Conservation (phyloP, 1,140 invertebrate species). For the Drosophila athabasca region DNA sequence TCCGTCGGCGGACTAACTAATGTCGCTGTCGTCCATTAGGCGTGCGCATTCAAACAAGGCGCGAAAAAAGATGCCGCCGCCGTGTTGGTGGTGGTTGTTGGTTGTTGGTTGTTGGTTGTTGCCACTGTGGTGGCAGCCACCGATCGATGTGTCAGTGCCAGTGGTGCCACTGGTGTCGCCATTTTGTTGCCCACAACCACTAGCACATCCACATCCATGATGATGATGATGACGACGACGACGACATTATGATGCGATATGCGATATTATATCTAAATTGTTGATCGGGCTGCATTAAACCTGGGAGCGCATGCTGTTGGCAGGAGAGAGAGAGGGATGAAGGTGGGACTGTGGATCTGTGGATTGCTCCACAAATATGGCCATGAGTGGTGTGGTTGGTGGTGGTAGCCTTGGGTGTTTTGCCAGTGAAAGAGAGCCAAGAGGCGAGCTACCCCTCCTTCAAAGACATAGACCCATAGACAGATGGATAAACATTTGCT, state of each 20-base stretch:
- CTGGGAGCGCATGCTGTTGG: constrained; percentile 17
- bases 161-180: constrained; percentile 28
- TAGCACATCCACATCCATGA: constrained; percentile 7
- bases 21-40: constrained; percentile 79
- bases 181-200: constrained; percentile 33
- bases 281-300: constrained; percentile 73
- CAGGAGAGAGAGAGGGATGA: constrained; percentile 14
- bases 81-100: constrained; percentile 14
- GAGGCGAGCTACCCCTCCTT: constrained; percentile 23
- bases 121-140: constrained; percentile 33
- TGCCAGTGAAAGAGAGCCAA: constrained; percentile 62
- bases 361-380: constrained; percentile 76
- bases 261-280: constrained; percentile 82
- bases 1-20: constrained; percentile 60
- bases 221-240: constrained; percentile 34
- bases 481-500: constrained; percentile 66
- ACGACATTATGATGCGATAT: constrained; percentile 80
- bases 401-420: constrained; percentile 56
- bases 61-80: constrained; percentile 80
- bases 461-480: constrained; percentile 22
- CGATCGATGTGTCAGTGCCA: constrained; percentile 10
- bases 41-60: constrained; percentile 79
- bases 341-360: constrained; percentile 2
- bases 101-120: constrained; percentile 50
- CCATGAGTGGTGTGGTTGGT: constrained; percentile 29